A percentile compares a stretch with the other conserved stretches of the same genome.
phyloP scores from a whole-genome alignment of 2,797 vertebrate species.

The Lepus oiostolus region DNA sequence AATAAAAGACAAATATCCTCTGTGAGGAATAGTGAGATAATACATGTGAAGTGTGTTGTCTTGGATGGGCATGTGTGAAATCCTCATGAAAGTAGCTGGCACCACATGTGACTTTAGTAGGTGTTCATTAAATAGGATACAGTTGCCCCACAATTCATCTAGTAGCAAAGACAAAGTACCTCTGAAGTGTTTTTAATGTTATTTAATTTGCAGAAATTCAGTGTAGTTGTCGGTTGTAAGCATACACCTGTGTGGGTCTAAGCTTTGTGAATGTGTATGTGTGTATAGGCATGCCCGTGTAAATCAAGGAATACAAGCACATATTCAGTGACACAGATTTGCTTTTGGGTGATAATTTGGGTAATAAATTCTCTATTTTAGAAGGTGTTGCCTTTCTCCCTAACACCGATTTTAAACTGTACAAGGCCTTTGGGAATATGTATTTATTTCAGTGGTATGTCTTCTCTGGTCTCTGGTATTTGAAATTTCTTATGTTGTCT shows the following conservation, averaged over 20 bases:
- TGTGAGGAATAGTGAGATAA: constrained; percentile 19
- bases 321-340: neutral
- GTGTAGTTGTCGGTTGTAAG: neutral
- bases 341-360: neutral
- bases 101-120: neutral
- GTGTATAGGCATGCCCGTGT: neutral
- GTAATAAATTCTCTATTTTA: constrained; percentile 49
- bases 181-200: constrained; percentile 6
- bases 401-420: constrained; percentile 29
- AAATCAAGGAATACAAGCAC: constrained; percentile 15
- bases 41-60: neutral
- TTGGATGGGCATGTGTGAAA: constrained; percentile 3
- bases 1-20: neutral
- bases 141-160: neutral
- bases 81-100: neutral
- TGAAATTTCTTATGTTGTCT: constrained; percentile 38
- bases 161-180: neutral
- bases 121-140: constrained; percentile 18
- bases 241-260: neutral
- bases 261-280: neutral
- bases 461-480: constrained; percentile 13
- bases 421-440: constrained; percentile 12
- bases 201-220: constrained; percentile 31
- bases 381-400: neutral
- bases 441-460: constrained; percentile 62